Conservation (phyloP, 2,888 invertebrate species). For the Halictus ligatus region DNA sequence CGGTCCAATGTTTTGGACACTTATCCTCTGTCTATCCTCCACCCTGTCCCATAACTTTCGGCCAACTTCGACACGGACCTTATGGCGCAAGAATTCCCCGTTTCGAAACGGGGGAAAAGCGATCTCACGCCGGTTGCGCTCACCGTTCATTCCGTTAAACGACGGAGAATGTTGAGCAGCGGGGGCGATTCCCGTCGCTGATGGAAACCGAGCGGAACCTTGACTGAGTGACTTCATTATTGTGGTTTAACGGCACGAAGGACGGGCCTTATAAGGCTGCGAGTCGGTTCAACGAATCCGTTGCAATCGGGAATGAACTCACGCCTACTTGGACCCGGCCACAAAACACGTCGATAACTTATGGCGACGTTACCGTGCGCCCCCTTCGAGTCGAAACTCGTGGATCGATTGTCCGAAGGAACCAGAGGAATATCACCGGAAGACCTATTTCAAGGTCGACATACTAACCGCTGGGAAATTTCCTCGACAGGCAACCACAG, state of each 20-base stretch:
- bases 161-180: conserved; percentile 1
- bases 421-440: neutral
- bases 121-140: neutral
- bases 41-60: neutral
- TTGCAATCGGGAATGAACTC: conserved; percentile 46
- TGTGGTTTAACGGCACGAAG: conserved; percentile 73
- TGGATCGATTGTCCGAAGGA: neutral
- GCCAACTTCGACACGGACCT: neutral
- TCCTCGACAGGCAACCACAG: conserved; percentile 24
- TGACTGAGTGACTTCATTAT: conserved; percentile 79
- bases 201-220: conserved; percentile 75
- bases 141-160: neutral
- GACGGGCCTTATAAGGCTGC: conserved; percentile 72
- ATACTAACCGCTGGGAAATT: conserved; percentile 47
- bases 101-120: neutral
- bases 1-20: neutral
- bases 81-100: neutral
- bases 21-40: no score
- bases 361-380: neutral
- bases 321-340: conserved; percentile 5
- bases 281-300: conserved; percentile 62
- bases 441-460: conserved; percentile 37
- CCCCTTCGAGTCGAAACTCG: no score
- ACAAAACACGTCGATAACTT: neutral
- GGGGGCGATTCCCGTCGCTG: conserved; percentile 44